Base-by-base conservation (phyloP, 2,888 invertebrate species). In the Drosophila histrio region DNA sequence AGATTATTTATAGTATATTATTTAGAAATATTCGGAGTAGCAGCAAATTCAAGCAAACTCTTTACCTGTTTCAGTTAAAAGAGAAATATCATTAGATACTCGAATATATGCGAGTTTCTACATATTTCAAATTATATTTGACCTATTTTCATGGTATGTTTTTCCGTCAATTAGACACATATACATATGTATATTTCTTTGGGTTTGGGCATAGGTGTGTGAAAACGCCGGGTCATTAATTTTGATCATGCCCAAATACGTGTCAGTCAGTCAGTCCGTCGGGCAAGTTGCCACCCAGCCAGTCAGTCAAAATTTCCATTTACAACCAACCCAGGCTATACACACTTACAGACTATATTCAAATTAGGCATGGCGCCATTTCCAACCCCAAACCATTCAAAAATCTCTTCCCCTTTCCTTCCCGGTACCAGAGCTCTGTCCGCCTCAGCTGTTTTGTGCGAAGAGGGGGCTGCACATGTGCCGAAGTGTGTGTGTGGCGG, bases 211-310 rank as follows among this genome's bases (percentile, higher is more conserved):
- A 46, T 59, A 69, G 72, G 72, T 74, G 54, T 72, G 70, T 58
- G 56, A 53, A 72, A 72, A 77, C 70, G 73, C 61, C 62, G 77
- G 83, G 77, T 88, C 89, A 90, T 90, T 90, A 90, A 90, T 90
- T 89, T 87, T 64, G 79, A 82, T 84, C 82, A 83, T 78, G 70
- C 69, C 71, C 74, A 86, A 89, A 90, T 89, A 82, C 89, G 85
- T 90, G 89, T 88, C 90, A 88, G 79, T 75, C 80, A 74, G 47
- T 30, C 59, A 26, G 61, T 53, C 39, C 24, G 59, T 17, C 58
- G 26, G 32, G 50, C 49, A 28, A 44, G 26, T 30, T 69, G 57
- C 62, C 72, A 76, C 56, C 72, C 76, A 65, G 57, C 52, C 80
- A 60, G 39, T 56, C 47, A 53, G 54, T 69, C 66, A 76, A 68